These are phyloP conservation scores for Drosophila repleta DNA, from an alignment of 1,140 invertebrate species.

Conservation along the genomic window DNA sequence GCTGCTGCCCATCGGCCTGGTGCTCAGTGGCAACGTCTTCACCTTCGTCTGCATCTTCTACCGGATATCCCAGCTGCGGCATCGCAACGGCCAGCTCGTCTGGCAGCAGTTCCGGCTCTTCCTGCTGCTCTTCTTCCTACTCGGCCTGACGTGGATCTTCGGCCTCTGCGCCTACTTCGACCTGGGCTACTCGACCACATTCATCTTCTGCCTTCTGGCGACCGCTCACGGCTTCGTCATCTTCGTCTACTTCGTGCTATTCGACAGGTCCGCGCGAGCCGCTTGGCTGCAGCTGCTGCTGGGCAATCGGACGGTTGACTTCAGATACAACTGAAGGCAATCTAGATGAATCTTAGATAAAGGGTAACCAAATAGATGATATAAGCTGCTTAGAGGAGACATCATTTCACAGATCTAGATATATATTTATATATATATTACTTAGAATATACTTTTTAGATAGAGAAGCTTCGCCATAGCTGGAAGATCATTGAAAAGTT, in stretches of 20 bases:
- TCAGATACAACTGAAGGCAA: too few species aligned
- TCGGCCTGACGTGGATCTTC: conserved; percentile 88
- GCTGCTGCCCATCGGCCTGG: conserved; percentile 85
- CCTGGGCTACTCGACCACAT: conserved; percentile 85
- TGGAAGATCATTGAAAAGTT: too few species aligned
- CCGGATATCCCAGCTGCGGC: conserved; percentile 85
- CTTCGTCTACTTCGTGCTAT: conserved; percentile 87
- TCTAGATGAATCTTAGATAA: too few species aligned
- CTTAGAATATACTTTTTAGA: too few species aligned
- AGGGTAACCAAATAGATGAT: too few species aligned
- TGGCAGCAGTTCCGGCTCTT: conserved; percentile 86
- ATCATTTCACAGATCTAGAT: too few species aligned
- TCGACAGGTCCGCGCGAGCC: conserved; percentile 85
- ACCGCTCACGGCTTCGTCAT: conserved; percentile 87
- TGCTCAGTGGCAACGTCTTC: conserved; percentile 85
- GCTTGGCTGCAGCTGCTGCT: conserved; percentile 83
- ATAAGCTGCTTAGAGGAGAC: too few species aligned
- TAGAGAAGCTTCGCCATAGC: too few species aligned
- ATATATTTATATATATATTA: too few species aligned
- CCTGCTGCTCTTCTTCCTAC: conserved; percentile 86
- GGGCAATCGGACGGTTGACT: neutral
- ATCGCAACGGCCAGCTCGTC: conserved; percentile 84
- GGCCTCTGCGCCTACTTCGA: conserved; percentile 86
- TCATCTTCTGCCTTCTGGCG: conserved; percentile 87
- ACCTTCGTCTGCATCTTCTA: conserved; percentile 86